A percentile compares a stretch with the other conserved stretches of the same genome.
phyloP scores from a whole-genome alignment of 2,797 vertebrate species.

The Salarias fasciatus region DNA sequence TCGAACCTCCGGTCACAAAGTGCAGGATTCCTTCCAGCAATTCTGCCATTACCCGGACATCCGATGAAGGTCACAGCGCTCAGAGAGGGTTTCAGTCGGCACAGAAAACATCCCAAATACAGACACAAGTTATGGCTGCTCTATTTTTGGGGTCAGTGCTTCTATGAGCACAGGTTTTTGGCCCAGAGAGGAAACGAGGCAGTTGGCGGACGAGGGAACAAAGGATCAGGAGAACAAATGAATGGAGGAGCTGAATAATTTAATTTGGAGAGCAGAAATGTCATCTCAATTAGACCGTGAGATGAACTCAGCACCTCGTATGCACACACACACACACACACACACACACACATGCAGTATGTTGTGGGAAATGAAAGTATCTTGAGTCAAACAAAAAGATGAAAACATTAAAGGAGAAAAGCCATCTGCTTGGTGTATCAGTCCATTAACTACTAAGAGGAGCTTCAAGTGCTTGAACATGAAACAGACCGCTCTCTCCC shows the following conservation, averaged over 20 bases:
- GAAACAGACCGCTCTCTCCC: slow-evolving; percentile 56
- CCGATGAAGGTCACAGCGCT: slow-evolving; percentile 61
- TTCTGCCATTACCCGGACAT: slow-evolving; percentile 26
- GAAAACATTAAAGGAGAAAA: slow-evolving; percentile 32
- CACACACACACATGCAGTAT: slow-evolving; percentile 1
- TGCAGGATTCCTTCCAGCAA: slow-evolving; percentile 20
- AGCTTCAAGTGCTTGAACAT: slow-evolving; percentile 43
- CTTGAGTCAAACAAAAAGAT: slow-evolving; percentile 33
- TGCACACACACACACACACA: slow-evolving; percentile 6
- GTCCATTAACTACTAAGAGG: slow-evolving; percentile 42
- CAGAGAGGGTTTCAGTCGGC: slow-evolving; percentile 36
- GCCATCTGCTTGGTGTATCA: slow-evolving; percentile 56
- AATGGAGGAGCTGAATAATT: slow-evolving; percentile 72
- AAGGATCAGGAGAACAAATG: slow-evolving; percentile 61
- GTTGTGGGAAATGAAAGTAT: slow-evolving; percentile 41
- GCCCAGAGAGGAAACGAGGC: slow-evolving; percentile 40
- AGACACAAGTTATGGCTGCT: slow-evolving; percentile 50
- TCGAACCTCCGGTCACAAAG: slow-evolving; percentile 26
- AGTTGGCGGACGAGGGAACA: slow-evolving; percentile 51
- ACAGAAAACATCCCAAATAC: slow-evolving; percentile 38
- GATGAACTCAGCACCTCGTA: slow-evolving; percentile 44
- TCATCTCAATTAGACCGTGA: slow-evolving; percentile 66
- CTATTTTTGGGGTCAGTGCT: slow-evolving; percentile 59
- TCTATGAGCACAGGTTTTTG: slow-evolving; percentile 64
- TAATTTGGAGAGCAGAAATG: slow-evolving; percentile 67